Conservation (phyloP, 2,113 vertebrate genomes). For the Uria lomvia region DNA sequence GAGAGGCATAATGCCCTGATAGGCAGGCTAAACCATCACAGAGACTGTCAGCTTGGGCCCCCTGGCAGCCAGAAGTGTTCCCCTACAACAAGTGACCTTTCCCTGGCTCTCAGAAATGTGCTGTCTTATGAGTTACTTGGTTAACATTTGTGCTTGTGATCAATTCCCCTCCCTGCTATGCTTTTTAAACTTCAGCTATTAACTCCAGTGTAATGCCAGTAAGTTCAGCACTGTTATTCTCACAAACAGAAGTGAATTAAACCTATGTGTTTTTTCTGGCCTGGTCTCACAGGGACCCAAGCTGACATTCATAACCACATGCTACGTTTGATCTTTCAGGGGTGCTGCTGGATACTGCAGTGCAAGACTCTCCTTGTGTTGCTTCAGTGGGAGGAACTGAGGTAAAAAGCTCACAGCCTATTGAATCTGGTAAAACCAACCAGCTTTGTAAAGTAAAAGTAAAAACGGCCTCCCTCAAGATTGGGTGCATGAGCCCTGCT, state of each 20-base stretch:
- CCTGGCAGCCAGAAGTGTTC: not conserved
- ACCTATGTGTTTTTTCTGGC: constrained; percentile 9
- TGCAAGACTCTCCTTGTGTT: not conserved
- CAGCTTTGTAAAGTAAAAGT: not conserved
- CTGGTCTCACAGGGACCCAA: not conserved
- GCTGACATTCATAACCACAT: constrained; percentile 13
- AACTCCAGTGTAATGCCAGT: not conserved
- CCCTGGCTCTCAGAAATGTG: not conserved
- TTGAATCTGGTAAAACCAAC: not conserved
- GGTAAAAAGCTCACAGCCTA: not conserved
- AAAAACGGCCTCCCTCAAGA: not conserved
- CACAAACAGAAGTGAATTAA: constrained; percentile 17
- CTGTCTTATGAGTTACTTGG: not conserved
- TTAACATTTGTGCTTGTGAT: not conserved
- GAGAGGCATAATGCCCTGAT: not conserved
- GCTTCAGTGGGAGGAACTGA: not conserved
- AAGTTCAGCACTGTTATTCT: not conserved
- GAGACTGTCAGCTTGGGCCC: not conserved
- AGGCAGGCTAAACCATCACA: not conserved
- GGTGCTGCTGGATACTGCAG: not conserved
- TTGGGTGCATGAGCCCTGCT: not conserved
- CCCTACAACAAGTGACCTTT: not conserved
- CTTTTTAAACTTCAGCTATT: not conserved
- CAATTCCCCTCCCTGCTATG: not conserved
- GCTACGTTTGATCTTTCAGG: constrained; percentile 15